Evolutionary conservation across 2,113 vertebrate species (phyloP).

Genomic region (Paedocypris sp.): DNA sequence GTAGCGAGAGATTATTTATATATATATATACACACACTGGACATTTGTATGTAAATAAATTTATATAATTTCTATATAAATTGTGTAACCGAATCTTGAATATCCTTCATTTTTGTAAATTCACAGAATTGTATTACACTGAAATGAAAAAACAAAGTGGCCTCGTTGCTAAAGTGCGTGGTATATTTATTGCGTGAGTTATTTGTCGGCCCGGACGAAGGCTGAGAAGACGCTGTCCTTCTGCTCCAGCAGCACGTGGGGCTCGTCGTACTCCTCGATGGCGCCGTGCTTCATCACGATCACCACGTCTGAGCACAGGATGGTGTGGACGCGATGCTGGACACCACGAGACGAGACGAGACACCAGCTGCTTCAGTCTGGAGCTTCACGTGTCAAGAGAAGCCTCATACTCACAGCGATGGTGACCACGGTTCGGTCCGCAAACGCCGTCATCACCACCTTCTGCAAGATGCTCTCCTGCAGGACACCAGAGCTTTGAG

Average conservation of each 20-base stretch:
- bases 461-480: slow-evolving; percentile 98
- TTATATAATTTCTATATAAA: no score
- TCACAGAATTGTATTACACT: no score
- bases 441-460: slow-evolving; percentile 96
- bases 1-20: no score
- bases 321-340: slow-evolving; percentile 95
- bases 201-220: slow-evolving; percentile 93
- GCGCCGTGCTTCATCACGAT: slow-evolving; percentile 94
- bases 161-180: no score
- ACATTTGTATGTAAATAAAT: no score
- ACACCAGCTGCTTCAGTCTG: background rate
- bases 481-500: background rate
- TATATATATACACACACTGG: no score
- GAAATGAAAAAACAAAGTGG: no score
- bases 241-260: slow-evolving; percentile 74
- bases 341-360: background rate
- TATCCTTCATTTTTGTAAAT: no score
- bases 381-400: background rate
- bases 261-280: slow-evolving; percentile 86
- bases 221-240: slow-evolving; percentile 89
- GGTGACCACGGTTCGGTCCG: slow-evolving; percentile 90
- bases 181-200: no score
- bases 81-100: no score
- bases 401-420: slow-evolving; percentile 81
- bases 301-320: slow-evolving; percentile 89